These are phyloP conservation scores for Lordiphosa andalusiaca DNA, from an alignment of 2,888 invertebrate species.

Conservation along the genomic window DNA sequence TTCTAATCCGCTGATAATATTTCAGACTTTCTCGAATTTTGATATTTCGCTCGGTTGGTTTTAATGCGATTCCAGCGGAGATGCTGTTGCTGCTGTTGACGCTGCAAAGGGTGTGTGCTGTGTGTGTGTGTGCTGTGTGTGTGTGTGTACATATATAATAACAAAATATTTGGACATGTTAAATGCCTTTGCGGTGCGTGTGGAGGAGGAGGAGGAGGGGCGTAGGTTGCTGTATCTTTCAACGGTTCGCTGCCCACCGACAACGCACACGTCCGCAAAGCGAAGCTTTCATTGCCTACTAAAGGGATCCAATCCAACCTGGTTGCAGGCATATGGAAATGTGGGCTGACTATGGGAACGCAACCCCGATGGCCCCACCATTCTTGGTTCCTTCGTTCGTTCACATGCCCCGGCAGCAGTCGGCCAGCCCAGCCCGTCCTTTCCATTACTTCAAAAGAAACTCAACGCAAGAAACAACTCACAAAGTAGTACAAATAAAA, in stretches of 20 bases:
- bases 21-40: conserved; percentile 50
- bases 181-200: conserved; percentile 15
- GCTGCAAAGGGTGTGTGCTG: conserved; percentile 17
- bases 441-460: conserved; percentile 1
- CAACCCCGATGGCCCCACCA: background rate
- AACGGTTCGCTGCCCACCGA: conserved; percentile 7
- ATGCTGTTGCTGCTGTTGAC: conserved; percentile 6
- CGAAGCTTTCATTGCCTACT: too few relatives aligned
- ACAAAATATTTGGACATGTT: conserved; percentile 41
- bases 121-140: conserved; percentile 8
- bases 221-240: conserved; percentile 4
- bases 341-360: too few relatives aligned
- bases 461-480: conserved; percentile 13
- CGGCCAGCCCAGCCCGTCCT: too few relatives aligned
- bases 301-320: too few relatives aligned
- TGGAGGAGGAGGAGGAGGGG: conserved; percentile 1
- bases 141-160: conserved; percentile 25
- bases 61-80: conserved; percentile 57
- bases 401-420: conserved; percentile 6
- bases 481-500: conserved; percentile 58
- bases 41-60: conserved; percentile 63
- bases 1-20: conserved; percentile 66
- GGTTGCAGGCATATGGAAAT: too few relatives aligned
- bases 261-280: background rate
- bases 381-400: conserved; percentile 1